Conservation (phyloP, 2,888 invertebrate genomes). For the Aromia moschata region DNA sequence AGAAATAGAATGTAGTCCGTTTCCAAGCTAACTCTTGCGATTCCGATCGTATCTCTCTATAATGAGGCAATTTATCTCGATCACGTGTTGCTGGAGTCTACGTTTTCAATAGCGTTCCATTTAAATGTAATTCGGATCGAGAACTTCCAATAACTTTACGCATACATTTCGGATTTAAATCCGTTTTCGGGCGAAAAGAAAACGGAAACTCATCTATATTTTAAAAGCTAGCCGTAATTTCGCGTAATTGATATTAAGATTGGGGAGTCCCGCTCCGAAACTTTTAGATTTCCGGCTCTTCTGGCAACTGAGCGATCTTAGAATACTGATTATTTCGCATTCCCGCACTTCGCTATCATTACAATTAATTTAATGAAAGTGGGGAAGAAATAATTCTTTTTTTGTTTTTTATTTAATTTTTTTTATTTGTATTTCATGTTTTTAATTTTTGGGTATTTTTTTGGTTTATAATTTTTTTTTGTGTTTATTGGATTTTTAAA, state of each 20-base stretch:
- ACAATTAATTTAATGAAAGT: slow-evolving; percentile 24
- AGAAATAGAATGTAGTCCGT: slow-evolving; percentile 20
- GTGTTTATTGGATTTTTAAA: too few relatives aligned
- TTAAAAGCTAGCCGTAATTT: slow-evolving; percentile 11
- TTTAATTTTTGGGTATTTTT: too few relatives aligned
- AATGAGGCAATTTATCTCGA: slow-evolving; percentile 54
- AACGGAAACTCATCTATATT: slow-evolving; percentile 18
- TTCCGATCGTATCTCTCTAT: slow-evolving; percentile 46
- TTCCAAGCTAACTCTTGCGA: slow-evolving; percentile 39
- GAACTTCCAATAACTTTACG: slow-evolving; percentile 50
- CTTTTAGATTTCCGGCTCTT: slow-evolving; percentile 8
- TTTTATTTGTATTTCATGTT: too few relatives aligned
- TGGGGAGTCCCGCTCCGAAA: background rate
- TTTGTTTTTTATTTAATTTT: too few relatives aligned
- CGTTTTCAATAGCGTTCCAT: slow-evolving; percentile 44
- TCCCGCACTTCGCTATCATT: slow-evolving; percentile 17
- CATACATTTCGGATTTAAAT: slow-evolving; percentile 37
- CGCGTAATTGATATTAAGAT: slow-evolving; percentile 20
- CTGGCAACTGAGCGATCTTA: too few relatives aligned
- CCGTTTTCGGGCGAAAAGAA: slow-evolving; percentile 7
- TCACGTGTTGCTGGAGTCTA: slow-evolving; percentile 50
- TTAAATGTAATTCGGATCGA: slow-evolving; percentile 48
- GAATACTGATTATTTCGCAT: slow-evolving; percentile 15
- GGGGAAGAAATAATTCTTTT: too few relatives aligned
- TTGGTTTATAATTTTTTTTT: too few relatives aligned